Evolutionary conservation across 2,888 invertebrate genomes (phyloP).

Genomic region (Dynastes hyllus): DNA sequence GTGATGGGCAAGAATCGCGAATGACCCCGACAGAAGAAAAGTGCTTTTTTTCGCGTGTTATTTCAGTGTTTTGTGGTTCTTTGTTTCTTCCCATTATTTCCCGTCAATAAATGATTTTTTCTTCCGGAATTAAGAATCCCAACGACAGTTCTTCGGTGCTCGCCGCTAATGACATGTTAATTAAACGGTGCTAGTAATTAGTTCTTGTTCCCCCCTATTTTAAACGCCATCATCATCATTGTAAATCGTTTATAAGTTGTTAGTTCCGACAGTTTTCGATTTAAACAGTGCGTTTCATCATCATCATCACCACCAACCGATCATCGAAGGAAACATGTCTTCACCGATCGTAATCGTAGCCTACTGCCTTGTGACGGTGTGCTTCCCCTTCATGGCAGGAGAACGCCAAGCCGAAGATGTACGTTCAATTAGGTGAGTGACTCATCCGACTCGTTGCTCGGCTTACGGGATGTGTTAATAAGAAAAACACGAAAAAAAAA

Average conservation of each 20-base stretch:
- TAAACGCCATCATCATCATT: background rate
- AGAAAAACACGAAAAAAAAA: background rate
- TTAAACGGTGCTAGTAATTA: background rate
- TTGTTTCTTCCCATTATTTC: background rate
- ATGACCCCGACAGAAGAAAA: constrained; percentile 36
- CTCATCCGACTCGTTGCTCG: background rate
- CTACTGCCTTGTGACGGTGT: constrained; percentile 72
- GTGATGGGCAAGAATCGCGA: constrained; percentile 62
- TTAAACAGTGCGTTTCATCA: background rate
- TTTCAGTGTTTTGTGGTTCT: constrained; percentile 45
- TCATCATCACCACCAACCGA: background rate
- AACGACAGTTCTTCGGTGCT: too few relatives aligned
- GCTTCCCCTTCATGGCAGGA: constrained; percentile 85
- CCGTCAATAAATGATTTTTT: background rate
- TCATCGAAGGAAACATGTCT: constrained; percentile 13
- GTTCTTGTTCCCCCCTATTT: background rate
- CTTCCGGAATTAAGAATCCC: background rate
- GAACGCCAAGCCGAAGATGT: constrained; percentile 93
- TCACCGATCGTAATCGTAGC: constrained; percentile 68
- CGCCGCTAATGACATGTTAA: too few relatives aligned
- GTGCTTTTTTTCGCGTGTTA: constrained; percentile 47
- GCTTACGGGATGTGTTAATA: background rate
- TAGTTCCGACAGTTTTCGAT: background rate
- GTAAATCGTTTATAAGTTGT: background rate
- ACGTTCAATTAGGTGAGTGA: constrained; percentile 91